A percentile compares a stretch with the other conserved stretches of the same genome.
Conservation (phyloP, 2,113 vertebrate species). For the Delphinapterus leucas region DNA sequence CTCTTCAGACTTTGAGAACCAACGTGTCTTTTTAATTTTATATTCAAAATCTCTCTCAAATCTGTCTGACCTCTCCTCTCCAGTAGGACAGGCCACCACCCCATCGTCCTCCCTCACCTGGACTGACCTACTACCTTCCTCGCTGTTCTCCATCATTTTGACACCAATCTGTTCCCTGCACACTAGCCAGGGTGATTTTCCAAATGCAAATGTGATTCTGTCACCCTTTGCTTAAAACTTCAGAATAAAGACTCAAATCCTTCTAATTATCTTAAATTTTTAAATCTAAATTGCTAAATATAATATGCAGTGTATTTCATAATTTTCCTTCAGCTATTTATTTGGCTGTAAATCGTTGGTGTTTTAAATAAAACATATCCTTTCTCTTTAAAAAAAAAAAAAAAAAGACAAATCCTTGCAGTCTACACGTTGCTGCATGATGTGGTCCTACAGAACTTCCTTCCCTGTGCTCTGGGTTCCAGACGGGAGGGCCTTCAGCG, state of each 20-base stretch:
- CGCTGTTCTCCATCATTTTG: not conserved
- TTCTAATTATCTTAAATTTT: not conserved
- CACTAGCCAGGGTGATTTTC: not conserved
- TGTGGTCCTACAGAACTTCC: not conserved
- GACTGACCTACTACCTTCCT: not conserved
- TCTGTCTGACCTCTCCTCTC: not conserved
- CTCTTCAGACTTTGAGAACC: not conserved
- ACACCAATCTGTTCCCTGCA: not conserved
- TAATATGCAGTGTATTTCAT: not conserved
- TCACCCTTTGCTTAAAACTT: not conserved
- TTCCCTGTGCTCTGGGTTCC: not conserved
- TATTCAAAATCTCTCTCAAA: not conserved
- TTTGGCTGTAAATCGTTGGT: not conserved
- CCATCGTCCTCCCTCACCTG: not conserved
- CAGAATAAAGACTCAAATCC: not conserved
- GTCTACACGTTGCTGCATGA: not conserved
- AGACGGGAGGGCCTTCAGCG: fast-evolving
- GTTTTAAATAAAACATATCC: not conserved
- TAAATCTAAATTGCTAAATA: not conserved
- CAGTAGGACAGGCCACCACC: not conserved
- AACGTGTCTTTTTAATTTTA: not conserved
- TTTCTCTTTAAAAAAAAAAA: not conserved
- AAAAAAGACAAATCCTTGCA: not conserved
- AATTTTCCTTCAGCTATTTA: not conserved
- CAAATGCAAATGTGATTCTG: not conserved